These are phyloP conservation scores for Callyntrura guangdongensis DNA, from an alignment of 2,888 invertebrate genomes.

Conservation along the genomic window DNA sequence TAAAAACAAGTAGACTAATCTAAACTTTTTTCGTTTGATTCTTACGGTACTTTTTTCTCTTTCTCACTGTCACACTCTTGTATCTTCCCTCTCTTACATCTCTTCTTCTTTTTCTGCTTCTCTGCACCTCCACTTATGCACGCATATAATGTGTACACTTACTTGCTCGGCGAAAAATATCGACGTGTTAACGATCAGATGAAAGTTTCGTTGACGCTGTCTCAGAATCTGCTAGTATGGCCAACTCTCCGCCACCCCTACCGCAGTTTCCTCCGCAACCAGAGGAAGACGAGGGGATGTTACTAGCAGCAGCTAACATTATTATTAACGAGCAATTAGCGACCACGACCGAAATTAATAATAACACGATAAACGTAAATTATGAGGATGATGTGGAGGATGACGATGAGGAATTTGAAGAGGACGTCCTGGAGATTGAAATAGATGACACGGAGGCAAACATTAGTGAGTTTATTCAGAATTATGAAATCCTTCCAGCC, in stretches of 20 bases:
- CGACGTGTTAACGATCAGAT: slow-evolving; percentile 51
- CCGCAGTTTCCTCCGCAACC: slow-evolving; percentile 32
- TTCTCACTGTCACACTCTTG: not conserved
- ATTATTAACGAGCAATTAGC: slow-evolving; percentile 27
- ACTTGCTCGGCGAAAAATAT: not conserved
- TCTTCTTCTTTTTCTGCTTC: slow-evolving; percentile 23
- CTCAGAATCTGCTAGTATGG: slow-evolving; percentile 67
- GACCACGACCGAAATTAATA: slow-evolving; percentile 1
- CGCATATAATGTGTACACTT: not conserved
- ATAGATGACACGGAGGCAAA: slow-evolving; percentile 81
- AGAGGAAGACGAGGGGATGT: not conserved
- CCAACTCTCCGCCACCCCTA: slow-evolving; percentile 66
- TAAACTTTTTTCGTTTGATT: slow-evolving; percentile 43
- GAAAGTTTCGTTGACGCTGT: slow-evolving; percentile 81
- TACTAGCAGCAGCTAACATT: not conserved
- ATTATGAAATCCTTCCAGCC: slow-evolving; percentile 81
- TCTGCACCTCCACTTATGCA: not conserved
- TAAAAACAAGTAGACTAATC: slow-evolving; percentile 46
- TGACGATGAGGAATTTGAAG: slow-evolving; percentile 56
- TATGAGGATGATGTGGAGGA: slow-evolving; percentile 4
- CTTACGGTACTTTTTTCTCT: slow-evolving; percentile 29
- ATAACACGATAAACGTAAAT: slow-evolving; percentile 52
- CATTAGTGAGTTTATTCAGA: slow-evolving; percentile 82
- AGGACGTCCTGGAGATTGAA: slow-evolving; percentile 76
- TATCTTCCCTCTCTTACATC: not conserved